phyloP scores from a whole-genome alignment of 2,797 vertebrate genomes.

The Malurus splendens region DNA sequence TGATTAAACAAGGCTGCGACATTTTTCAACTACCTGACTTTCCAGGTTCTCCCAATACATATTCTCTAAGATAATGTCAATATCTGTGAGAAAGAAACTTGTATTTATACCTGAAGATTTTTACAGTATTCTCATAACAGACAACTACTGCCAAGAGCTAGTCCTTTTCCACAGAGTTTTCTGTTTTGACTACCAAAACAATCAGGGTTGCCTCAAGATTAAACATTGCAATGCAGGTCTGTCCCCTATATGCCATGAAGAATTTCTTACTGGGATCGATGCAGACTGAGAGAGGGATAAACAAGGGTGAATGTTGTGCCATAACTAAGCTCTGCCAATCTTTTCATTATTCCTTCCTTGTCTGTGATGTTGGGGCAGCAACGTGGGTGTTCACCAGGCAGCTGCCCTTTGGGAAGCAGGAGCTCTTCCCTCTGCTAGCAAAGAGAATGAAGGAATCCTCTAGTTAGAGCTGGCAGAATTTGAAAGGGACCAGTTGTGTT shows the following conservation, averaged over 20 bases:
- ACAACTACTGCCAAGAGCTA: not conserved
- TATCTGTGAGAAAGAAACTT: not conserved
- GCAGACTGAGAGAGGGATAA: not conserved
- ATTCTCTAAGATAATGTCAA: not conserved
- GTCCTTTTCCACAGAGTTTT: not conserved
- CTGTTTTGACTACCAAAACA: not conserved
- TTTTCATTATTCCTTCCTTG: not conserved
- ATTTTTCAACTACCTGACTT: not conserved
- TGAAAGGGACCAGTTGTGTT: not conserved
- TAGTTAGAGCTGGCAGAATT: not conserved
- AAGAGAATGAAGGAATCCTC: not conserved
- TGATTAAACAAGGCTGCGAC: not conserved
- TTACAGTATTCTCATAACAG: conserved; percentile 24
- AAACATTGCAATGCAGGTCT: conserved; percentile 17
- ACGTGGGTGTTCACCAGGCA: not conserved
- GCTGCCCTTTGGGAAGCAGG: conserved; percentile 8
- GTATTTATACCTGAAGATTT: conserved; percentile 28
- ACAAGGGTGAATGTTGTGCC: not conserved
- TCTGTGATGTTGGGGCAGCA: conserved; percentile 4
- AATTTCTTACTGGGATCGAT: conserved; percentile 3
- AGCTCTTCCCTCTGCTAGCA: conserved; percentile 12
- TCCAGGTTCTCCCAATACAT: not conserved
- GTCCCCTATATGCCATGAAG: not conserved
- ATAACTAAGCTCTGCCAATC: not conserved
- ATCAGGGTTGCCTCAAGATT: conserved; percentile 5